Base-by-base conservation (phyloP, 2,888 invertebrate genomes). In the Meteorus cinctellus region DNA sequence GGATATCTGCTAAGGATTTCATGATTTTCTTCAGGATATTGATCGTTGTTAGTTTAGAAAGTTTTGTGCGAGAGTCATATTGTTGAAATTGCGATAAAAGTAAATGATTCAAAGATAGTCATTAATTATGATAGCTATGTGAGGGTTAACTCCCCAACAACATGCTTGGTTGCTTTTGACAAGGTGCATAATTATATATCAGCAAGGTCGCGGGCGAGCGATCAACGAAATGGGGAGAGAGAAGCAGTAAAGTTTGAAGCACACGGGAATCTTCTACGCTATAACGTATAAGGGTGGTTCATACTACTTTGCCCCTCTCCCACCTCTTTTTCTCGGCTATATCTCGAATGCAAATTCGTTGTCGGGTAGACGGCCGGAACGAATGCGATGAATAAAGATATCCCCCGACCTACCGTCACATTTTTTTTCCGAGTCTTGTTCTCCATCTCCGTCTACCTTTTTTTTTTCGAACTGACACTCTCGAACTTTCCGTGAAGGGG, bases 351-450 rank as follows among this genome's bases (percentile, higher is more conserved):
- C 79, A 81, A 81, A 83, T 84, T 79, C 78, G 66, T 78, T 79
- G 75, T 79, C 68, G 71, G 63, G 77, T 79, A 77, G 79, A 78
- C 78, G 75, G 71, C 77, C 81, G 80, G 76, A 81, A 80, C 79
- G 79, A 80, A 80, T 65, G 77, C 78, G 80, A 81, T 79, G 81
- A 81, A 81, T 81, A 81, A 81, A 81, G 81, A 81, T 80, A 78
- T 78, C 79, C 76, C 68, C 67, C 77, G 69, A 68, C 78, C 78
- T 69, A 36, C 72, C 60, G 63, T 29, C 48, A 72, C 48, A 63
- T 72, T 72, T 71, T 72, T 72, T 63, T 55, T 48, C 16, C 5
- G 16, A 8, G 55, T 55, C 55, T 55, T 19, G 19, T 55, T 55
- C 55, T 19, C 55, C 6, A 55, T 55, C 55, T 55, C n/a, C 0